A percentile compares a stretch with the other conserved stretches of the same genome.
phyloP scores from a whole-genome alignment of 2,888 invertebrate species.

The Amphipoea lucens region DNA sequence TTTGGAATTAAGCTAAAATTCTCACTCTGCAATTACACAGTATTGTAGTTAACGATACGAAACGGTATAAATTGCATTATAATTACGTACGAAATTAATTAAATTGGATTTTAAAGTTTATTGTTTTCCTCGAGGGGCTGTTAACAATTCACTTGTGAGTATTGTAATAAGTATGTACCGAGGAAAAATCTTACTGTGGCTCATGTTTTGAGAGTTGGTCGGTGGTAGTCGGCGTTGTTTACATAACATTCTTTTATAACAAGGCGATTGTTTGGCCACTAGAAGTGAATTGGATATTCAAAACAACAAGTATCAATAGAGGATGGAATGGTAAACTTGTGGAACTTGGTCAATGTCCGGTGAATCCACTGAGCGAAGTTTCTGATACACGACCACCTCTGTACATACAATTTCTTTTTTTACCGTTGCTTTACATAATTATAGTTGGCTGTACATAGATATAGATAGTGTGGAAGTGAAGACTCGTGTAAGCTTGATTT shows the following conservation, averaged over 20 bases:
- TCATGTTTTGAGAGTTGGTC: conserved; percentile 76
- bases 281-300: conserved; percentile 74
- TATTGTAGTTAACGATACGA: conserved; percentile 32
- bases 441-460: conserved; percentile 14
- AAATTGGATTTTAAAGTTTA: conserved; percentile 32
- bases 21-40: conserved; percentile 41
- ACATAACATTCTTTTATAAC: conserved; percentile 81
- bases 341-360: conserved; percentile 84
- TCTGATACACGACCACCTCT: conserved; percentile 66
- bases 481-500: conserved; percentile 53
- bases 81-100: conserved; percentile 39
- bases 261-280: conserved; percentile 80
- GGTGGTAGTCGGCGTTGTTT: conserved; percentile 75
- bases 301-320: conserved; percentile 75
- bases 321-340: conserved; percentile 72
- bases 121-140: conserved; percentile 39
- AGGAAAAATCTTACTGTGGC: conserved; percentile 70
- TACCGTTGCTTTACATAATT: conserved; percentile 35
- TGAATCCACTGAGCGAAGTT: conserved; percentile 74
- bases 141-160: conserved; percentile 53
- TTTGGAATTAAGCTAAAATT: conserved; percentile 31
- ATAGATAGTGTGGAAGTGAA: conserved; percentile 49
- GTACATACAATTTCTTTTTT: conserved; percentile 40
- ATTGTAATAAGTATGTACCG: conserved; percentile 53
- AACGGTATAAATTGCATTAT: conserved; percentile 27